phyloP scores from a whole-genome alignment of 1,140 invertebrate species.

The Drosophila takahashii region DNA sequence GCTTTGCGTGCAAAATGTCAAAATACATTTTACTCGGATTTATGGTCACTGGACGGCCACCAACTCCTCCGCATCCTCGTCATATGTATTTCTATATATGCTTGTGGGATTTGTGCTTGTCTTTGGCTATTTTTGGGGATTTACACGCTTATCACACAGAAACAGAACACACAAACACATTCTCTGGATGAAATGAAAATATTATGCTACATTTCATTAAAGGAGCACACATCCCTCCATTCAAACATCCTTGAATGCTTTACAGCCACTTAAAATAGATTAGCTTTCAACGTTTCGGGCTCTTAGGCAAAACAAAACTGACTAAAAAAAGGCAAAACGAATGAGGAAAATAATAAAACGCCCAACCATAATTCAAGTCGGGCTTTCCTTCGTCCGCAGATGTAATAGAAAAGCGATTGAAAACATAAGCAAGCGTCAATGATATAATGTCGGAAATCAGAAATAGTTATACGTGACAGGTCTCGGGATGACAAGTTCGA shows the following conservation, averaged over 20 bases:
- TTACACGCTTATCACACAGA: constrained; percentile 74
- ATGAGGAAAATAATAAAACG: constrained; percentile 62
- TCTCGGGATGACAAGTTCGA: constrained; percentile 28
- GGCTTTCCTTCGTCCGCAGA: constrained; percentile 10
- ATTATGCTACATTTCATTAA: constrained; percentile 81
- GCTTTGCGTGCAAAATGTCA: constrained; percentile 81
- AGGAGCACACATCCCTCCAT: constrained; percentile 12
- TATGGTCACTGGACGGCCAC: constrained; percentile 73
- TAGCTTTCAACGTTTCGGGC: constrained; percentile 68
- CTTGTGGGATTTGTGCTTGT: constrained; percentile 53
- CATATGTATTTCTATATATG: constrained; percentile 10
- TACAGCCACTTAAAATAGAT: constrained; percentile 79
- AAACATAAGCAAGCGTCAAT: constrained; percentile 77
- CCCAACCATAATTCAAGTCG: constrained; percentile 49
- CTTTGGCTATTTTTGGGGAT: constrained; percentile 76
- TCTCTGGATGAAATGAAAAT: constrained; percentile 63
- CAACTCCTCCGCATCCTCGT: constrained; percentile 19
- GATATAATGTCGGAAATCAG: constrained; percentile 69
- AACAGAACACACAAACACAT: constrained; percentile 34
- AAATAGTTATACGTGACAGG: constrained; percentile 55
- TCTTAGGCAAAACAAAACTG: constrained; percentile 38
- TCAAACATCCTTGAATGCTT: constrained; percentile 54
- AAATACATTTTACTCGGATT: constrained; percentile 82
- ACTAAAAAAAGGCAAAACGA: constrained; percentile 22
- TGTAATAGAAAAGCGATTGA: constrained; percentile 71